These are phyloP conservation scores for Chamaedrilus cognettii DNA, from an alignment of 2,888 invertebrate species.

Conservation along the genomic window DNA sequence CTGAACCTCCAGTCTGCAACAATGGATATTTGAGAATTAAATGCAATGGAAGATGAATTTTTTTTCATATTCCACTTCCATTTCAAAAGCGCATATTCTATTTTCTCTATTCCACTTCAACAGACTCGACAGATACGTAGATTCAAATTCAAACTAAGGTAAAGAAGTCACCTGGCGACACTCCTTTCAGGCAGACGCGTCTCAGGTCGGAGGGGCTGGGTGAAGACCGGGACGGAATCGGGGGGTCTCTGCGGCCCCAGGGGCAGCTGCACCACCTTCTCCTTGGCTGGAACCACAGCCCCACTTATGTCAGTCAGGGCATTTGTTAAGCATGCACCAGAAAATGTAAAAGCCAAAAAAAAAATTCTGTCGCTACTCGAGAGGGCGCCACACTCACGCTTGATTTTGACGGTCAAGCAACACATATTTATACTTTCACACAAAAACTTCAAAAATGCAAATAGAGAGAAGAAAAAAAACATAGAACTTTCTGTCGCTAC, in stretches of 20 bases:
- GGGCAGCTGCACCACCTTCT: constrained; percentile 51
- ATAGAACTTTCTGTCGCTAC: too few species aligned
- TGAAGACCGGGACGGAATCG: constrained; percentile 1
- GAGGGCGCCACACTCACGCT: not conserved
- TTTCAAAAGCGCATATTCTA: not conserved
- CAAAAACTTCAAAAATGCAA: too few species aligned
- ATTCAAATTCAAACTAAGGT: too few species aligned
- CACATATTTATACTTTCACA: too few species aligned
- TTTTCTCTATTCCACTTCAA: too few species aligned
- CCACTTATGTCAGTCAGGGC: not conserved
- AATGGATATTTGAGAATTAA: not conserved
- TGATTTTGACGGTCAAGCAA: too few species aligned
- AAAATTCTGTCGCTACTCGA: not conserved
- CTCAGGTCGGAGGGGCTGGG: constrained; percentile 49
- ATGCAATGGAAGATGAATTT: not conserved
- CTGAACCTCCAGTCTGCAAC: constrained; percentile 51
- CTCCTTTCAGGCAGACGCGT: constrained; percentile 50
- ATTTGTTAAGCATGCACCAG: too few species aligned
- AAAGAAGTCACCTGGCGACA: constrained; percentile 58
- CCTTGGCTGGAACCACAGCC: constrained; percentile 42
- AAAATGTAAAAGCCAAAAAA: too few species aligned
- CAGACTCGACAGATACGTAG: too few species aligned
- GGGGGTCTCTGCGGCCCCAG: constrained; percentile 25
- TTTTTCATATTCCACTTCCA: not conserved
- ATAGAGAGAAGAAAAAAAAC: too few species aligned